Percentiles rank a stretch among this genome's conserved stretches.
Conservation (phyloP, 2,888 invertebrate genomes). For the Eristalis pertinax region DNA sequence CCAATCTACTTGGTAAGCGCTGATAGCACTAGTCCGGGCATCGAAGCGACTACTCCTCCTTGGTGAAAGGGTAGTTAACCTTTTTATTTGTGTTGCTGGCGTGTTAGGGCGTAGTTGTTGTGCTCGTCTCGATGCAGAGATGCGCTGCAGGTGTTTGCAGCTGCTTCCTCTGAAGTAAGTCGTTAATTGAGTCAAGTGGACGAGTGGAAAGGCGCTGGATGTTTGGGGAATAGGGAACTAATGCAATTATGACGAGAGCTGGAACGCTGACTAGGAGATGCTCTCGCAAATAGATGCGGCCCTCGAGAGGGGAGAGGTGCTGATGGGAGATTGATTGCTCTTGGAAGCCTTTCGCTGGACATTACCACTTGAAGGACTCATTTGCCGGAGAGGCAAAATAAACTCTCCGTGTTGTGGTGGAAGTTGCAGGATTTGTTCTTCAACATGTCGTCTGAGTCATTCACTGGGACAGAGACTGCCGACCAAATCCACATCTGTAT, state of each 20-base stretch:
- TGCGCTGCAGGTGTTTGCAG: conserved; percentile 39
- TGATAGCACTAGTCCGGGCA: neutral
- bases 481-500: too few species aligned
- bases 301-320: too few species aligned
- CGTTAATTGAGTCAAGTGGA: conserved; percentile 61
- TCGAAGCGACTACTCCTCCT: neutral
- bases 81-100: conserved; percentile 45
- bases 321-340: too few species aligned
- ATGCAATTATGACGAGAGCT: neutral
- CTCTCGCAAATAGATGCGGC: too few species aligned
- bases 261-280: too few species aligned
- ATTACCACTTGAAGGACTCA: too few species aligned
- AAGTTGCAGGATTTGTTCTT: neutral
- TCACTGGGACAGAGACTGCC: too few species aligned
- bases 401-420: too few species aligned
- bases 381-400: too few species aligned
- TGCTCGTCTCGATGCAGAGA: neutral
- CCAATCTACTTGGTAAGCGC: conserved; percentile 20
- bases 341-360: too few species aligned
- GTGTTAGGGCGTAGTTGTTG: conserved; percentile 29
- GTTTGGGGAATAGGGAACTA: neutral
- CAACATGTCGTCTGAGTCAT: neutral
- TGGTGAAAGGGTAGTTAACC: conserved; percentile 20
- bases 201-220: conserved; percentile 37
- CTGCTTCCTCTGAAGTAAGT: conserved; percentile 9